Percentiles rank a stretch among this genome's conserved stretches.
These are phyloP conservation scores for Phenacoccus solenopsis DNA, from an alignment of 1,140 invertebrate species.

Conservation along the genomic window DNA sequence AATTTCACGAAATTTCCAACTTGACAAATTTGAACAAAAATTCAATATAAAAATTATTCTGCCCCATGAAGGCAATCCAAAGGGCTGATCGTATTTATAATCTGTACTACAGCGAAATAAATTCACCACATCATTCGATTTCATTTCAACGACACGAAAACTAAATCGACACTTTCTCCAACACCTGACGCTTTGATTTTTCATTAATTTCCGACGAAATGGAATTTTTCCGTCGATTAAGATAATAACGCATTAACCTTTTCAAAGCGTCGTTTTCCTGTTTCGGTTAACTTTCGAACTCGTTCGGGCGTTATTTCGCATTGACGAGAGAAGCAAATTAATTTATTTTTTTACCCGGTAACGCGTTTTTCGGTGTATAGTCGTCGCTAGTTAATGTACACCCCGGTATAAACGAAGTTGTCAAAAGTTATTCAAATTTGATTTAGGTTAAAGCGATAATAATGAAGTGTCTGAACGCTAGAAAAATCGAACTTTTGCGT, in stretches of 20 bases:
- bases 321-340: background rate
- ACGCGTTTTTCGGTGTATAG: background rate
- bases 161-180: no score
- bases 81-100: no score
- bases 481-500: slow-evolving; percentile 1
- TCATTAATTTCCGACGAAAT: background rate
- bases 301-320: background rate
- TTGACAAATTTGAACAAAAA: no score
- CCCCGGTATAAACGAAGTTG: background rate
- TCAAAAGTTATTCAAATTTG: slow-evolving; percentile 3
- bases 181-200: no score
- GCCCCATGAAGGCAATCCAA: no score
- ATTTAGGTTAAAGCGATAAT: background rate
- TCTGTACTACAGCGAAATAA: no score
- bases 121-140: no score
- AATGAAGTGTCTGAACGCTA: slow-evolving; percentile 1
- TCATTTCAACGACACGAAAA: no score
- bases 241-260: background rate
- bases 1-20: no score
- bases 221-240: background rate
- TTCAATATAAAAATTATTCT: no score
- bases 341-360: background rate
- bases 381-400: background rate
- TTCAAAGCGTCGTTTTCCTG: no score
- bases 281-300: background rate